These are phyloP conservation scores for Gortyna flavago DNA, from an alignment of 2,888 invertebrate genomes.

Conservation along the genomic window DNA sequence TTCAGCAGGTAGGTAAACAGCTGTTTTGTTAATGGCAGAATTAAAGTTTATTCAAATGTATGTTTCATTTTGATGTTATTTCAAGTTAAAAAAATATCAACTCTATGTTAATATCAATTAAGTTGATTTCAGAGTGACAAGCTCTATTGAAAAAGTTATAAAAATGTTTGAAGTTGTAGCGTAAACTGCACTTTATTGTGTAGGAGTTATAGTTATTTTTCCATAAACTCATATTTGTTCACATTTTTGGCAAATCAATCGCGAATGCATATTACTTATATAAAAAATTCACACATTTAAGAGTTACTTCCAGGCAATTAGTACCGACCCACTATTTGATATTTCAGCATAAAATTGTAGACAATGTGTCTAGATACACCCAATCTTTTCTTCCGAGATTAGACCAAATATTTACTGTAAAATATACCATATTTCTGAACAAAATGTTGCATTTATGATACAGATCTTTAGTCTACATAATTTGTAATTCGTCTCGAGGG, in stretches of 20 bases:
- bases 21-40: background rate
- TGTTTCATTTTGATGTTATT: too few relatives aligned
- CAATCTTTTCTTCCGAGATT: slow-evolving; percentile 2
- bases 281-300: background rate
- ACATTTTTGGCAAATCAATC: too few relatives aligned
- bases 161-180: too few relatives aligned
- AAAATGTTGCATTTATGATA: background rate
- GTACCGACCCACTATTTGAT: too few relatives aligned
- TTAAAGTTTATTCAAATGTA: background rate
- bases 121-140: too few relatives aligned
- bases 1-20: background rate
- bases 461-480: background rate
- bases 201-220: too few relatives aligned
- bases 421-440: background rate
- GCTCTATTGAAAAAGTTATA: too few relatives aligned
- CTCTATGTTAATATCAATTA: too few relatives aligned
- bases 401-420: background rate
- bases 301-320: background rate
- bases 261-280: too few relatives aligned
- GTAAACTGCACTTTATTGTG: too few relatives aligned
- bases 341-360: background rate
- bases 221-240: too few relatives aligned
- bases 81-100: too few relatives aligned
- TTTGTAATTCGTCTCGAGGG: slow-evolving; percentile 1
- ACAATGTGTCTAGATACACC: slow-evolving; percentile 2